These are phyloP conservation scores for Ichneumon xanthorius DNA, from an alignment of 2,888 invertebrate species.

Conservation along the genomic window DNA sequence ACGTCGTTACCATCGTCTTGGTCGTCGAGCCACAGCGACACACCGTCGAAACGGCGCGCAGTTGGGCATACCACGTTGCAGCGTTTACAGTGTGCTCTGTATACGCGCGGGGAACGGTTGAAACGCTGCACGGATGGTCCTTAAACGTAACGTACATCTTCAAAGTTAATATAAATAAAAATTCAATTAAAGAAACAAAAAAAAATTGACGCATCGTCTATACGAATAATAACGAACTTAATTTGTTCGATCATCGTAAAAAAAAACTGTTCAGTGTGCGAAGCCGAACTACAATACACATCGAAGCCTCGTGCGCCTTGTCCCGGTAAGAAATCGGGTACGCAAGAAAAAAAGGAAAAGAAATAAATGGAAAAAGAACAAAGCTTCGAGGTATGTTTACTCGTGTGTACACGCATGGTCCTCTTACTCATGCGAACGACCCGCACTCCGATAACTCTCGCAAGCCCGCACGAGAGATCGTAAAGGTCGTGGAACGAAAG, in stretches of 20 bases:
- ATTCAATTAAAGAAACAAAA: not conserved
- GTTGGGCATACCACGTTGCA: constrained; percentile 64
- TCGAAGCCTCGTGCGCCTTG: not conserved
- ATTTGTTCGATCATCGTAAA: not conserved
- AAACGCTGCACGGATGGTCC: not conserved
- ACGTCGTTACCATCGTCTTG: constrained; percentile 24
- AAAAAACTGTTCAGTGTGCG: not conserved
- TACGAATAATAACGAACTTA: not conserved
- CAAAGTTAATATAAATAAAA: not conserved
- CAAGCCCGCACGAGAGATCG: constrained; percentile 11
- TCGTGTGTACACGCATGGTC: not conserved
- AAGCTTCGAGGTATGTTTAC: constrained; percentile 45
- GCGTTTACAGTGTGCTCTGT: constrained; percentile 41
- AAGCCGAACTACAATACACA: not conserved
- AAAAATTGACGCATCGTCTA: not conserved
- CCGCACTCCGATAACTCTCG: not conserved
- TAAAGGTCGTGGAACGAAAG: constrained; percentile 9
- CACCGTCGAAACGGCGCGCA: constrained; percentile 46
- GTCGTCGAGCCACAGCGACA: constrained; percentile 19
- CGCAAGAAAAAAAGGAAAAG: not conserved
- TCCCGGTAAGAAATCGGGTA: not conserved
- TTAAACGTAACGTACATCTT: not conserved
- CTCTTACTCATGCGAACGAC: not conserved
- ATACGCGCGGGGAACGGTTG: constrained; percentile 35
- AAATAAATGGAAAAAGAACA: not conserved